Evolutionary conservation across 2,888 invertebrate species (phyloP).

Genomic region (Orchesellides sinensis): DNA sequence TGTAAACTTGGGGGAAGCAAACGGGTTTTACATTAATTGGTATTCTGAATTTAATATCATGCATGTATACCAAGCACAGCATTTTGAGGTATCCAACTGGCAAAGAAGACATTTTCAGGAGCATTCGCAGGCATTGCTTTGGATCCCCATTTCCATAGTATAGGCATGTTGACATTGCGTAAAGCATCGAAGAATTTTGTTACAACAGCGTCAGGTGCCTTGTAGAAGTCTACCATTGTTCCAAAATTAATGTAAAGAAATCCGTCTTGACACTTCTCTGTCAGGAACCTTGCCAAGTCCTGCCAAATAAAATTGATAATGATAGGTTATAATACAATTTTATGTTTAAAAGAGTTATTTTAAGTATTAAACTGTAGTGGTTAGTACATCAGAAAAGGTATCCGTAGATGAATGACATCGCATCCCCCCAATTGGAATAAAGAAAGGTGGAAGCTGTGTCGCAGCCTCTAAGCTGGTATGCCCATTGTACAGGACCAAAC

Average conservation of each 20-base stretch:
- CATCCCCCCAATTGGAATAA: constrained; percentile 61
- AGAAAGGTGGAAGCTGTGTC: constrained; percentile 54
- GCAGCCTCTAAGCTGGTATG: constrained; percentile 57
- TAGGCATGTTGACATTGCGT: constrained; percentile 58
- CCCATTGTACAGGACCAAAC: constrained; percentile 55
- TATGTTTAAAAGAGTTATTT: too few relatives aligned
- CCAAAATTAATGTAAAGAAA: constrained; percentile 73
- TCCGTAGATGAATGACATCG: constrained; percentile 44
- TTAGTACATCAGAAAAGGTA: constrained; percentile 44
- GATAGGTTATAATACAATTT: neutral
- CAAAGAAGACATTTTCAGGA: constrained; percentile 56
- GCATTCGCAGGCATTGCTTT: constrained; percentile 56
- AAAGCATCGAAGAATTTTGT: constrained; percentile 69
- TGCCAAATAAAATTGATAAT: constrained; percentile 18
- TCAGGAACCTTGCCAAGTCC: constrained; percentile 70
- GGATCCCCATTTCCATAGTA: constrained; percentile 68
- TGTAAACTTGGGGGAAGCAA: neutral
- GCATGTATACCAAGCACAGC: constrained; percentile 59
- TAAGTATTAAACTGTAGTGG: neutral
- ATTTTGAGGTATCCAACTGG: constrained; percentile 70
- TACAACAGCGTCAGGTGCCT: constrained; percentile 61
- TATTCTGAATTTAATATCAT: neutral
- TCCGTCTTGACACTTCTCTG: constrained; percentile 62
- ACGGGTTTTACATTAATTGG: neutral
- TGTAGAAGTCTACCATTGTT: constrained; percentile 68